phyloP scores from a whole-genome alignment of 2,888 invertebrate genomes.

The Glaucopsyche alexis region DNA sequence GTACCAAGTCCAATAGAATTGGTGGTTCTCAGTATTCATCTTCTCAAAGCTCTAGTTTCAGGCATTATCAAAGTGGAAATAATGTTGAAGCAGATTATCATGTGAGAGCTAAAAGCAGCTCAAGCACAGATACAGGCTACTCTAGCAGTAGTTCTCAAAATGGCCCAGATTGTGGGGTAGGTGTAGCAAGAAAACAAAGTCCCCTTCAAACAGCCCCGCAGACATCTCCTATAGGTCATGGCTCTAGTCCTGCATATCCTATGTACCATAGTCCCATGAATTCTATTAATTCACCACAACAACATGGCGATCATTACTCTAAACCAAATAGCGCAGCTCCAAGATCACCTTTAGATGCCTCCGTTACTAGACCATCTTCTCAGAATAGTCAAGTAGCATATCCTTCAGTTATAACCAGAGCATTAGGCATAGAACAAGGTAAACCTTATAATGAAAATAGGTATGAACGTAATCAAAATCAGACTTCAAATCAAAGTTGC shows the following conservation, averaged over 20 bases:
- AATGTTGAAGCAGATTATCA: conserved; percentile 82
- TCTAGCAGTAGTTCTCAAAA: conserved; percentile 82
- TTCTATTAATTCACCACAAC: conserved; percentile 86
- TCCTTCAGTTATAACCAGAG: conserved; percentile 90
- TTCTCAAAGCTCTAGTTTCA: conserved; percentile 77
- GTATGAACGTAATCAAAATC: conserved; percentile 76
- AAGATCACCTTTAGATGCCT: conserved; percentile 85
- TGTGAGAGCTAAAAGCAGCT: conserved; percentile 81
- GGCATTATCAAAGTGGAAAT: conserved; percentile 82
- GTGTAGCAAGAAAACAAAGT: conserved; percentile 84
- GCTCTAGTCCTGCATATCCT: conserved; percentile 89
- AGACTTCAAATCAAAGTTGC: conserved; percentile 74
- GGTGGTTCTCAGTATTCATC: conserved; percentile 75
- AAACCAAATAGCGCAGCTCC: conserved; percentile 79
- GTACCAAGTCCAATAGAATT: conserved; percentile 72
- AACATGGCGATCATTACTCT: conserved; percentile 78
- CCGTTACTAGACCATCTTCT: conserved; percentile 82
- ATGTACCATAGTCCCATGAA: conserved; percentile 92
- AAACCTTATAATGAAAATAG: conserved; percentile 75
- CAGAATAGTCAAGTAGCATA: conserved; percentile 85
- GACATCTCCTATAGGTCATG: conserved; percentile 86
- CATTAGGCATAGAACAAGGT: conserved; percentile 82
- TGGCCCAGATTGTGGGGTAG: conserved; percentile 84
- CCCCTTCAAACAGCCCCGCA: conserved; percentile 85
- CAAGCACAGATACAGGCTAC: conserved; percentile 82